Conservation (phyloP, 2,113 vertebrate genomes). For the Cyanoramphus novaezelandiae region DNA sequence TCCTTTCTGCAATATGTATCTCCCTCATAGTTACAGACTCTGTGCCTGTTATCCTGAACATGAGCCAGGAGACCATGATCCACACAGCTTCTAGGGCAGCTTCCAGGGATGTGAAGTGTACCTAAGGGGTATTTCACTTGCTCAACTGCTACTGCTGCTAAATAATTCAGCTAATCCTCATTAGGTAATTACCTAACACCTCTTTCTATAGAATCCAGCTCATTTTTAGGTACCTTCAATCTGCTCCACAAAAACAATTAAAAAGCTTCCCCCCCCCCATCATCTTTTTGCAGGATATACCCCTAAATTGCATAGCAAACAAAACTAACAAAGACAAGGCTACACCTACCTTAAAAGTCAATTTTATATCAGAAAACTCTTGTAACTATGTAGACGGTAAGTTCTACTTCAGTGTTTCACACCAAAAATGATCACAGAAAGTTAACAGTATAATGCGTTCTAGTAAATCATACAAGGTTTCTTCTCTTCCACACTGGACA, state of each 20-base stretch:
- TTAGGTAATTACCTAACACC: background rate
- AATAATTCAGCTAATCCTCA: background rate
- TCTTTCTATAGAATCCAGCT: background rate
- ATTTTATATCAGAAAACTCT: background rate
- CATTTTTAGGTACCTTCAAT: background rate
- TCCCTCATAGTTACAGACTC: background rate
- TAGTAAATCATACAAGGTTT: background rate
- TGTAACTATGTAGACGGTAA: background rate
- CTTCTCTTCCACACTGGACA: background rate
- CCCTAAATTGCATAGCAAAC: background rate
- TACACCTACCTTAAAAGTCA: background rate
- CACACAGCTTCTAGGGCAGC: background rate
- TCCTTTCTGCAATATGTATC: rapidly evolving
- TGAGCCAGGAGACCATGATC: background rate
- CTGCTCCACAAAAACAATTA: background rate
- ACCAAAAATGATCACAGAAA: background rate
- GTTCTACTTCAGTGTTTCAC: background rate
- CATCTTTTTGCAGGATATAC: background rate
- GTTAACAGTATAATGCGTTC: background rate
- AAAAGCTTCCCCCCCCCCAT: background rate
- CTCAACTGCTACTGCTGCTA: background rate
- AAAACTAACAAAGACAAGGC: background rate
- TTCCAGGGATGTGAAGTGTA: background rate
- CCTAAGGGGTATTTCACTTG: background rate
- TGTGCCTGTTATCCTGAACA: background rate